Base-by-base conservation (phyloP, 2,888 invertebrate species). In the Digitonthophagus gazella region DNA sequence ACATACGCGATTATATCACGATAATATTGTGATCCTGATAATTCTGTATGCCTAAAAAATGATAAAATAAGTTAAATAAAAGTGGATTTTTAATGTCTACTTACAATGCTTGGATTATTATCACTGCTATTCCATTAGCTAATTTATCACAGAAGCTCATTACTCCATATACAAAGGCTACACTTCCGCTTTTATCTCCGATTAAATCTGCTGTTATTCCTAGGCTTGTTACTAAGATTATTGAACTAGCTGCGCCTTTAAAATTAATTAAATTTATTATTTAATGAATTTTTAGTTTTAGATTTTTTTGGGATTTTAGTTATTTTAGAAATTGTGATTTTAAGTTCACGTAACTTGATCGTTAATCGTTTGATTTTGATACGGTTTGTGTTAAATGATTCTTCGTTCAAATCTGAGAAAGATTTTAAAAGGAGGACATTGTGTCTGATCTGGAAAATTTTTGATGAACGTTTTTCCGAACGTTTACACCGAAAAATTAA, bases 81-180 rank as follows among this genome's bases (percentile, higher is more conserved):
- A 64, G n/a, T n/a, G 15, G 56, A 58, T 5, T 6, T 8, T 44
- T 44, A 20, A 56, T 66, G 22, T 58, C 58, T 70, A 86, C 89
- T 86, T 81, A 93, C 87, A 91, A 85, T 77, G 89, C 86, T 81
- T 96, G 95, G 76, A 97, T 92, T 3, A 92, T 74, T 71, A 92
- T 89, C 66, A 96, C 93, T 58, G 91, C 93, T 11, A 93, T 74
- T 4, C 97, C 97, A 83, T 96, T 96, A 0, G 93, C 89, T 4
- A 97, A 83, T 83, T 97, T 97, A 83, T 97, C 97, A 6, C 91
- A 86, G 79, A 97, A 96, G 81, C 96, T 96, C 93, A 97, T 96
- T 11, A 93, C 87, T 3, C 96, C 96, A 79, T 95, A 97, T 0
- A 97, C 92, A 82, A 96, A 96, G 16, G 96, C 96, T 2, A 95